A percentile compares a stretch with the other conserved stretches of the same genome.
Conservation (phyloP, 2,888 invertebrate species). For the Pristionchus arcanus region DNA sequence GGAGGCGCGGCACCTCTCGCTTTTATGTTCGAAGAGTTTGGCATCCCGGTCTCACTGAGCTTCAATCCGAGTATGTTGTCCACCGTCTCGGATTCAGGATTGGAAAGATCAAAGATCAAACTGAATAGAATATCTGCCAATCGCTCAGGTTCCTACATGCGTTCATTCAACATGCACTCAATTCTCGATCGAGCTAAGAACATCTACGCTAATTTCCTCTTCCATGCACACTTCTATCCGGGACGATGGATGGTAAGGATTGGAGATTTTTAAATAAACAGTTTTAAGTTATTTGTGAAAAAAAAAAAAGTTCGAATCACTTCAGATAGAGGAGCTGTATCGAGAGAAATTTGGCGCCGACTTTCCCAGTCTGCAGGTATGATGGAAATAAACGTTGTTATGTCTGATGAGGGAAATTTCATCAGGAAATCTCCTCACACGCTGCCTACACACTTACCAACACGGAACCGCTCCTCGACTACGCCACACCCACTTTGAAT, state of each 20-base stretch:
- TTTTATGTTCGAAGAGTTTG: neutral
- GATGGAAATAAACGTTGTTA: neutral
- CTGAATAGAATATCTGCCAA: too few relatives aligned
- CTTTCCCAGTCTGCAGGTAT: neutral
- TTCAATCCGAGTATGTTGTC: conserved; percentile 36
- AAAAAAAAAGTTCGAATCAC: neutral
- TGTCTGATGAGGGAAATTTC: neutral
- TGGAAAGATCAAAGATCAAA: neutral
- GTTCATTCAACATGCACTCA: neutral
- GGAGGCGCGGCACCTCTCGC: neutral
- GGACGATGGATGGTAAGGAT: conserved; percentile 17
- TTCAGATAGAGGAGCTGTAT: conserved; percentile 9
- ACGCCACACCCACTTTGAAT: neutral
- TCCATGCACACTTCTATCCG: neutral
- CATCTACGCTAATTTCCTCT: conserved; percentile 31
- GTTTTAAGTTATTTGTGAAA: neutral
- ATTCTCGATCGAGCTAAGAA: conserved; percentile 15
- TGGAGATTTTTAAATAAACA: neutral
- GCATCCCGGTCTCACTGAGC: conserved; percentile 27
- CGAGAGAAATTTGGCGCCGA: neutral
- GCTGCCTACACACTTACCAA: neutral
- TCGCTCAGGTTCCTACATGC: neutral
- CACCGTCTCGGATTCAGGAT: neutral
- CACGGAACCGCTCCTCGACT: neutral
- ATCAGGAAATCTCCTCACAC: conserved; percentile 21